These are phyloP conservation scores for Ptychodera flava DNA, from an alignment of 35 echinoderm and acorn worm species.

Conservation along the genomic window DNA sequence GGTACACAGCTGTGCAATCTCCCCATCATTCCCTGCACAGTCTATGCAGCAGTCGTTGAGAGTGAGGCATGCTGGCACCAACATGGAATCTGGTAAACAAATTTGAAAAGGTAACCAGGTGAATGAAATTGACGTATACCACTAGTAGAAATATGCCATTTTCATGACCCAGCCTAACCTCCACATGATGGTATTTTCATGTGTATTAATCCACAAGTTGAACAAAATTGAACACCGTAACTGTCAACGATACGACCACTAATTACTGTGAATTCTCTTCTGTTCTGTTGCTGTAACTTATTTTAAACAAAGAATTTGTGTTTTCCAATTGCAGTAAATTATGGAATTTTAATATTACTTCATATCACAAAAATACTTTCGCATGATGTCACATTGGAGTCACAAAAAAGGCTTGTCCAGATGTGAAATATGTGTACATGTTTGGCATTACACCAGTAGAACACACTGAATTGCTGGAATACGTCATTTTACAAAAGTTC, in stretches of 20 bases:
- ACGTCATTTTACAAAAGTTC: too few species aligned
- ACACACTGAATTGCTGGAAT: too few species aligned
- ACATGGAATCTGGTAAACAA: not conserved
- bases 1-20: constrained; percentile 28
- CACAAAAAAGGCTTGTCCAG: too few species aligned
- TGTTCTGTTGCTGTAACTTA: too few species aligned
- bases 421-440: too few species aligned
- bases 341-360: too few species aligned
- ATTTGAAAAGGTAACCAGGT: not conserved
- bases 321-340: too few species aligned
- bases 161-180: not conserved
- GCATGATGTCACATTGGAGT: too few species aligned
- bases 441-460: too few species aligned
- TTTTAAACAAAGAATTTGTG: too few species aligned
- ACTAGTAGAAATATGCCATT: not conserved
- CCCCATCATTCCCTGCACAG: constrained; percentile 38
- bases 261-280: too few species aligned
- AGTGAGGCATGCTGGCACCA: constrained; percentile 34
- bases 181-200: not conserved
- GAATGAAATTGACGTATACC: not conserved
- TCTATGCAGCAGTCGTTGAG: constrained; percentile 43
- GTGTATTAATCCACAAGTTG: not conserved
- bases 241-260: not conserved
- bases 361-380: too few species aligned
- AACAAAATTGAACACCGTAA: not conserved